Conservation (phyloP, 2,797 vertebrate species). For the Otus scops region DNA sequence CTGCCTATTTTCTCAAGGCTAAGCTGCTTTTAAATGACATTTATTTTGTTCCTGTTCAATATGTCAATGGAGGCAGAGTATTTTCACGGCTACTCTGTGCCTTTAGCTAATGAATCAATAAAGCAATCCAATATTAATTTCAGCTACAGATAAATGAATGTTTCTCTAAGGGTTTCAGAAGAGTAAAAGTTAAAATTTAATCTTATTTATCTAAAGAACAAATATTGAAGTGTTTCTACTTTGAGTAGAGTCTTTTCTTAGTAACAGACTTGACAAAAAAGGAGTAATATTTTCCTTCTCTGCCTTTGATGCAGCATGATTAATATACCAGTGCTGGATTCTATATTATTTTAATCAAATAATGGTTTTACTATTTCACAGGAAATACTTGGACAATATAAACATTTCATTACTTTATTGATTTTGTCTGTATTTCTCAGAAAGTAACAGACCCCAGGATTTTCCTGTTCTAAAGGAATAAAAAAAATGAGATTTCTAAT, state of each 20-base stretch:
- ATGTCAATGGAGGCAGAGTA: background rate
- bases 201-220: constrained; percentile 17
- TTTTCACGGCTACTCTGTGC: background rate
- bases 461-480: background rate
- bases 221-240: constrained; percentile 2
- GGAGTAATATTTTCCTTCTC: constrained; percentile 13
- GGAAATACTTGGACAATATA: background rate
- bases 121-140: constrained; percentile 35
- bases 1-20: constrained; percentile 1
- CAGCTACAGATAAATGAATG: background rate
- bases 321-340: background rate
- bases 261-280: background rate
- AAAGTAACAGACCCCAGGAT: background rate
- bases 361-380: background rate
- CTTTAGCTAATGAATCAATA: constrained; percentile 27
- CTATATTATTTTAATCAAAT: constrained; percentile 2
- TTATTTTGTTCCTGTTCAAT: background rate
- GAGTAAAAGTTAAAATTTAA: constrained; percentile 27
- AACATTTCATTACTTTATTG: background rate
- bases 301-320: background rate
- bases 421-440: background rate
- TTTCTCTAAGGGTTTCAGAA: constrained; percentile 16
- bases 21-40: background rate
- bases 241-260: background rate
- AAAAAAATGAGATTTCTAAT: background rate